Percentiles rank a stretch among this genome's conserved stretches.
Conservation (phyloP, 2,888 invertebrate genomes). For the Alentia gelatinosa region DNA sequence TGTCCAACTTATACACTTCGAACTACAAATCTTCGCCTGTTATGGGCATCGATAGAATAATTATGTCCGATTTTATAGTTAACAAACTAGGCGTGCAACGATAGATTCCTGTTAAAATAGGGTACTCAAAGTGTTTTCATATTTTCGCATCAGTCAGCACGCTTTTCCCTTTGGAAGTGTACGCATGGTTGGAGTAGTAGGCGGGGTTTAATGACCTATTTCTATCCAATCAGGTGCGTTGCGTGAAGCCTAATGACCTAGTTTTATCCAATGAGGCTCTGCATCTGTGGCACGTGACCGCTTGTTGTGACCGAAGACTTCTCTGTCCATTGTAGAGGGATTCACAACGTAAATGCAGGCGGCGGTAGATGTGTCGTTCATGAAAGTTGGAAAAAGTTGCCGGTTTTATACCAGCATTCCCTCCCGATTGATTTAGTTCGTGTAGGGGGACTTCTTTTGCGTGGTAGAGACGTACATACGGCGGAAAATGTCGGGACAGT, state of each 20-base stretch:
- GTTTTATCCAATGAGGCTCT: neutral
- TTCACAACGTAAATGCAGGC: slow-evolving; percentile 26
- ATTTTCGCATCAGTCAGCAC: neutral
- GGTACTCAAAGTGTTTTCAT: neutral
- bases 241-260: neutral
- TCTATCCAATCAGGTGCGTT: neutral
- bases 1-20: too few species aligned
- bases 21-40: too few species aligned
- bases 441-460: neutral
- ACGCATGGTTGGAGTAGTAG: slow-evolving; percentile 18
- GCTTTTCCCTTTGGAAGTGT: neutral
- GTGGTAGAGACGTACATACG: neutral
- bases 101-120: too few species aligned
- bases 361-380: neutral
- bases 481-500: slow-evolving; percentile 53
- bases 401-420: neutral
- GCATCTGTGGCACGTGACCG: neutral
- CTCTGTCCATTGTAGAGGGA: neutral
- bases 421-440: neutral
- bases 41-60: too few species aligned
- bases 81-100: too few species aligned
- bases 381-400: slow-evolving; percentile 13
- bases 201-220: slow-evolving; percentile 25
- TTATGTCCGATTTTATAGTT: too few species aligned
- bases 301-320: slow-evolving; percentile 37